Evolutionary conservation across 1,140 invertebrate species (phyloP).

Genomic region (Hylaeus volcanicus): DNA sequence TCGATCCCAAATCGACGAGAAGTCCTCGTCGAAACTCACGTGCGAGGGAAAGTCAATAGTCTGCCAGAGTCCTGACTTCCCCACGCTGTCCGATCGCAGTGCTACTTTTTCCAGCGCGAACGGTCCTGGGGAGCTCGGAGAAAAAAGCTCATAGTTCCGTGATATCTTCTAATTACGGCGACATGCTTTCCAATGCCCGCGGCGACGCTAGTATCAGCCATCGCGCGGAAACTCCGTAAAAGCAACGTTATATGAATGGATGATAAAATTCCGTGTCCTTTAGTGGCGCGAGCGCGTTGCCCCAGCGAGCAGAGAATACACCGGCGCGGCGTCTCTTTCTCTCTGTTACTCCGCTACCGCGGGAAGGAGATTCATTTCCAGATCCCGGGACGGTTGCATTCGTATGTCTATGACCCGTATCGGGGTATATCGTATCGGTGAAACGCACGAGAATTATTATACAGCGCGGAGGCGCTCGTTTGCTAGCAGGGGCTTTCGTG

Average conservation of each 20-base stretch:
- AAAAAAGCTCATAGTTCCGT: neutral
- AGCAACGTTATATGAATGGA: constrained; percentile 34
- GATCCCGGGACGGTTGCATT: neutral
- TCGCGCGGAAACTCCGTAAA: constrained; percentile 38
- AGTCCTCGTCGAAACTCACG: too few species aligned
- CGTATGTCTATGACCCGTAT: constrained; percentile 29
- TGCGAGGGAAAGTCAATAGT: neutral
- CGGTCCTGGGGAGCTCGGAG: neutral
- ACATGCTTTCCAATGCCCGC: constrained; percentile 35
- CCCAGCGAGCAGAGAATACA: neutral
- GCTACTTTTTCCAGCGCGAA: neutral
- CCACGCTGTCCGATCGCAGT: neutral
- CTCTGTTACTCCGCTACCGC: neutral
- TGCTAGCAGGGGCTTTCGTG: constrained; percentile 51
- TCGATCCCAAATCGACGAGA: too few species aligned
- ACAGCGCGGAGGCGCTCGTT: constrained; percentile 23
- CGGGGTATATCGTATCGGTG: constrained; percentile 29
- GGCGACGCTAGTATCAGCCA: constrained; percentile 24
- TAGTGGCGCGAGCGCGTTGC: constrained; percentile 10
- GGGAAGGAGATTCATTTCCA: constrained; percentile 18
- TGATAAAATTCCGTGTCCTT: constrained; percentile 50
- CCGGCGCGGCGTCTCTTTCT: neutral
- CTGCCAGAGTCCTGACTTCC: neutral
- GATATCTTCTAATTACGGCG: constrained; percentile 47
- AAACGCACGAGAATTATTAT: constrained; percentile 52